Conservation (phyloP, 2,797 vertebrate species). For the Squalus acanthias region DNA sequence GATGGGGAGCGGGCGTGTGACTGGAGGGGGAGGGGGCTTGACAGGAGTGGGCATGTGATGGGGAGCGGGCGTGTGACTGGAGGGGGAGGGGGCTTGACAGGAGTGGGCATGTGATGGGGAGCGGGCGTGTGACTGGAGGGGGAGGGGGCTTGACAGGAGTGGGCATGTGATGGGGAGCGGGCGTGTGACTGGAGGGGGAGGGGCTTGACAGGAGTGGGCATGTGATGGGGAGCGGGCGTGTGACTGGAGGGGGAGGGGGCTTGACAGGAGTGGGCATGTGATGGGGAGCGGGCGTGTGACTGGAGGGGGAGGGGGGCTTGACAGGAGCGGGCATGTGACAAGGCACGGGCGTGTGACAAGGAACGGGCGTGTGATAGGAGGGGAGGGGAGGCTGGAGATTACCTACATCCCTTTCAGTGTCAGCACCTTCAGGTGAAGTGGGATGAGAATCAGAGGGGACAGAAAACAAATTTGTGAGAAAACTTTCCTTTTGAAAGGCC, state of each 20-base stretch:
- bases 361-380: slow-evolving; percentile 40
- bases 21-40: too few species aligned
- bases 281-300: slow-evolving; percentile 51
- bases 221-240: slow-evolving; percentile 49
- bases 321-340: too few species aligned
- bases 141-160: slow-evolving; percentile 40
- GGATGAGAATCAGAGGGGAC: slow-evolving; percentile 59
- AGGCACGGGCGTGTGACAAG: slow-evolving; percentile 38
- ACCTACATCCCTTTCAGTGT: slow-evolving; percentile 48
- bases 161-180: slow-evolving; percentile 42
- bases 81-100: slow-evolving; percentile 53
- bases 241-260: slow-evolving; percentile 54
- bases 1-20: too few species aligned
- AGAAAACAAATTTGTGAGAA: slow-evolving; percentile 45
- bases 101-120: too few species aligned
- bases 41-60: background rate
- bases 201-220: slow-evolving; percentile 46
- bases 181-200: slow-evolving; percentile 50
- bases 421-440: slow-evolving; percentile 46
- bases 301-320: slow-evolving; percentile 55
- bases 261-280: slow-evolving; percentile 14
- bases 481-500: background rate
- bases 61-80: slow-evolving; percentile 52
- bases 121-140: slow-evolving; percentile 35
- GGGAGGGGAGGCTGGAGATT: slow-evolving; percentile 62